Evolutionary conservation across 2,888 invertebrate species (phyloP), one percentile per base, ranked within the genome.

Genomic region (Pollenia angustigena): DNA sequence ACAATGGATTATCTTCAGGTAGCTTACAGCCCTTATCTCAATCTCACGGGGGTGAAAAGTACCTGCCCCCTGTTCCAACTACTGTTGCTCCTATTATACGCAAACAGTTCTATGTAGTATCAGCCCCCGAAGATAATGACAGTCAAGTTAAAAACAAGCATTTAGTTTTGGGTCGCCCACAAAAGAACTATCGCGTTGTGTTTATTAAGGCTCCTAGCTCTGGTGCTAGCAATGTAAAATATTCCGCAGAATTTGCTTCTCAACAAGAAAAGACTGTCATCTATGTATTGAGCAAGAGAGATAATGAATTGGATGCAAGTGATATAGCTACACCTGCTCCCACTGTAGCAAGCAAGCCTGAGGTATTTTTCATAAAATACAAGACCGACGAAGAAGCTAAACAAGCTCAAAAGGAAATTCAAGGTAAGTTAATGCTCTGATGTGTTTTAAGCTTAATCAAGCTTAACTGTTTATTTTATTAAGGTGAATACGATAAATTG

Each of bases 241-340:
- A 92, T 18, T 90, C 92, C 0, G 92, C 92, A 0, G 91, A 92
- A 87, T 89, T 91, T 87, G 92, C 93, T 7, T 92, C 93, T 23
- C 92, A 92, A 81, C 93, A 93, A 88, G 93, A 93, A 72, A 93
- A 93, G 85, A 93, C 93, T 3, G 92, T 92, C 62, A 93, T 93
- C 85, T 93, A 93, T 84, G 93, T 93, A 10, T 89, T 93, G 18
- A 91, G 90, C 66, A 91, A 93, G 82, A 93, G 93, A 85, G 91
- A 91, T 14, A 89, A 90, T 48, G 92, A 91, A 42, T 85, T 92
- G 69, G 88, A 91, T 81, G 90, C 91, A 60, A 87, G 89, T 68
- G 92, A 93, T 58, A 92, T 92, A 81, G 90, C 89, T 60, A 90
- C 90, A n/a, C 90, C 90, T 88, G 89, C 89, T 6, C 90, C 89